phyloP scores from a whole-genome alignment of 2,888 invertebrate genomes.

The Andrena bucephala region DNA sequence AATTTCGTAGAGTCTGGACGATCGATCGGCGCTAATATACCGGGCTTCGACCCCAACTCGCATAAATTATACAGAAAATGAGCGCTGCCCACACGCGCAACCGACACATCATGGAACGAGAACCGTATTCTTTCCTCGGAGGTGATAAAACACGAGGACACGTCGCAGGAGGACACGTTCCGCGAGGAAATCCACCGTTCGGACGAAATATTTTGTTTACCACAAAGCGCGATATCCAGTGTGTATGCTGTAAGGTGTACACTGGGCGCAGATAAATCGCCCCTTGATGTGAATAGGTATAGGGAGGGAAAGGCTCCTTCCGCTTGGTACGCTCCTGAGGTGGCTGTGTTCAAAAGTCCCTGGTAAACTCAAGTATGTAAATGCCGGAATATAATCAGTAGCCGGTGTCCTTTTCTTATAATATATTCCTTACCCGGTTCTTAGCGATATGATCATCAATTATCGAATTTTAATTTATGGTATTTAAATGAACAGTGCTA shows the following conservation, averaged over 20 bases:
- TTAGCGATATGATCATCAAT: not conserved
- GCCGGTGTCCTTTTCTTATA: not conserved
- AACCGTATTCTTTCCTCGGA: not conserved
- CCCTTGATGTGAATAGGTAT: not conserved
- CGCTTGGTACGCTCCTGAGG: not conserved
- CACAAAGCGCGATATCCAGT: not conserved
- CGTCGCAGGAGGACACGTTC: conserved; percentile 8
- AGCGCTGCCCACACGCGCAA: conserved; percentile 14
- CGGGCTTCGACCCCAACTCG: conserved; percentile 32
- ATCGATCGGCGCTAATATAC: conserved; percentile 9
- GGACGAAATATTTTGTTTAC: conserved; percentile 14
- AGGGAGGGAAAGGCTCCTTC: not conserved
- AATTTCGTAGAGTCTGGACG: conserved; percentile 18
- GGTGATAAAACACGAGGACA: conserved; percentile 21
- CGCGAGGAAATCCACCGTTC: not conserved
- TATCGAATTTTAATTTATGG: not conserved
- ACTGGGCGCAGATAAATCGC: conserved; percentile 5
- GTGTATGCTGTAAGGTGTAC: not conserved
- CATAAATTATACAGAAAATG: conserved; percentile 47
- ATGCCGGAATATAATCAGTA: not conserved
- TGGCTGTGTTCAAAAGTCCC: not conserved
- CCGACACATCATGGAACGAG: not conserved
- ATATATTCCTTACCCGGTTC: not conserved
- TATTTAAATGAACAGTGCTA: too few species aligned
- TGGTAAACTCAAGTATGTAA: not conserved